Conservation (phyloP, 2,797 vertebrate genomes). For the Odontamblyopus lacepedii region DNA sequence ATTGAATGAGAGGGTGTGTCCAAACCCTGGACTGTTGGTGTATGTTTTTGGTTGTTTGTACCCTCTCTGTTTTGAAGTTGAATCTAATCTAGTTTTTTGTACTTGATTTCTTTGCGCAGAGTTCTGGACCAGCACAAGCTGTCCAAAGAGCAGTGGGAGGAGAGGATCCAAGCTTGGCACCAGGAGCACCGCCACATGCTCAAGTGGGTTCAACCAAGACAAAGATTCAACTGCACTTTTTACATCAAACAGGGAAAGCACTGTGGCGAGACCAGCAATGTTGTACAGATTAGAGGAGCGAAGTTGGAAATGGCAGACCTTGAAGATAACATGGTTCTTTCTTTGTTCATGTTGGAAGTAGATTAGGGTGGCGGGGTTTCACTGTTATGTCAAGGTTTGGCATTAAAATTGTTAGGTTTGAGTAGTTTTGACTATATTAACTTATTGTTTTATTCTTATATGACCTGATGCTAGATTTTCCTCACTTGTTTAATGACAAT, state of each 20-base stretch:
- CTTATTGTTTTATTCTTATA: background rate
- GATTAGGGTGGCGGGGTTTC: background rate
- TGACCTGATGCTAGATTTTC: background rate
- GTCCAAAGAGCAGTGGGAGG: slow-evolving; percentile 94
- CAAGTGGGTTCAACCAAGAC: slow-evolving; percentile 79
- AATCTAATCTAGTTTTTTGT: background rate
- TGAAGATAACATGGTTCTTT: background rate
- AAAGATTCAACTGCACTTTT: background rate
- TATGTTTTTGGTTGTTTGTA: background rate
- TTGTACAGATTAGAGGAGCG: background rate
- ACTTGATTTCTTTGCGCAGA: slow-evolving; percentile 62
- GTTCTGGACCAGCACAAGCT: slow-evolving; percentile 97
- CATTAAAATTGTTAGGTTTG: background rate
- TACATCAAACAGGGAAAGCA: background rate
- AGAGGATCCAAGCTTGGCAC: slow-evolving; percentile 94
- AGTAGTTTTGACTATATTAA: background rate
- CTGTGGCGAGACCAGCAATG: background rate
- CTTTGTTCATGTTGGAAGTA: background rate
- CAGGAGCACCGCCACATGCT: slow-evolving; percentile 89
- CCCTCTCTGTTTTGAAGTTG: background rate
- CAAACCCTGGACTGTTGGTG: no score
- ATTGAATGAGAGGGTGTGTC: no score
- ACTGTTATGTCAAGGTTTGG: background rate
- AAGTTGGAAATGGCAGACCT: background rate
- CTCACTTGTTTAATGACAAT: background rate